Evolutionary conservation across 1,140 invertebrate species (phyloP), one percentile per base, ranked within the genome.

Genomic region (Leucophenga varia): DNA sequence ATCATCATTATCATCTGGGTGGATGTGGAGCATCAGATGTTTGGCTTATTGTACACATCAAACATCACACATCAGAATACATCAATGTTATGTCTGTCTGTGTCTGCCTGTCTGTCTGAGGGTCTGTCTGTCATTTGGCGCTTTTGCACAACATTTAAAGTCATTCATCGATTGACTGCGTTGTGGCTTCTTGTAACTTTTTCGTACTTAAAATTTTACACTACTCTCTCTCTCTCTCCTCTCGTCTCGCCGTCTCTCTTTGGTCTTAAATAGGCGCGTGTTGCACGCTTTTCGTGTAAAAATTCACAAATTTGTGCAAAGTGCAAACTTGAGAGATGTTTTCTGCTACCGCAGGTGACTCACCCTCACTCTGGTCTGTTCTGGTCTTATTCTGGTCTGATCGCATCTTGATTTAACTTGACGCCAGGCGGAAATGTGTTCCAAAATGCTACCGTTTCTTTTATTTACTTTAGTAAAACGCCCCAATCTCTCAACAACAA

Each of bases 251-350:
- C 49, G 50, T 67, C n/a, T n/a, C n/a, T 65, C 54, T 59, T 53
- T 63, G 46, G 59, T 47, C 67, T 65, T 65, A 67, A 63, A 46
- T 40, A 22, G 32, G 20, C 16, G 16, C 12, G 58, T 61, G 55
- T 61, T 61, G 31, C 10, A 5, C 22, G 31, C 4, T 48, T 49
- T 47, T 39, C 55, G 61, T 57, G 61, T 61, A 56, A 65, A 61
- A 65, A 56, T 65, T 56, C 58, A 61, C 61, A 67, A 67, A 65
- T 67, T 67, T 59, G 25, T 50, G 56, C 63, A 65, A 22, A 21
- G 9, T 34, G 13, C 31, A 13, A 4, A 8, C 8, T 14, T n/a
- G n/a, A 13, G n/a, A 34, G 9, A 6, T n/a, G n/a, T 9, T 4
- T 34, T n/a, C 31, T n/a, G 31, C 36, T 37, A 22, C 35, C 43